phyloP scores from a whole-genome alignment of 2,113 vertebrate genomes.

The Campylomormyrus tamandua region DNA sequence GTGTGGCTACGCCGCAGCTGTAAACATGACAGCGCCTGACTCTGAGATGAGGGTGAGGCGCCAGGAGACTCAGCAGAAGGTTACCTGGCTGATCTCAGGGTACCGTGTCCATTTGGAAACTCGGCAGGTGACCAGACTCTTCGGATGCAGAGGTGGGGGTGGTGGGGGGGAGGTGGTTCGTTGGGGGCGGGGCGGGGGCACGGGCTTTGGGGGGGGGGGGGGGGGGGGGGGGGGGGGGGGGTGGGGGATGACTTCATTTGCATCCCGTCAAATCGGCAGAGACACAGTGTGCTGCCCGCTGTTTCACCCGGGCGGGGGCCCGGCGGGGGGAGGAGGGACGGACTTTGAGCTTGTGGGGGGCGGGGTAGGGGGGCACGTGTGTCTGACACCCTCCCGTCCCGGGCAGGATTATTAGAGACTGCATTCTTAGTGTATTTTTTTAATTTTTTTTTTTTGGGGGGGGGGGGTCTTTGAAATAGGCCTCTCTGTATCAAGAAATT shows the following conservation, averaged over 20 bases:
- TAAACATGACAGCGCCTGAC: background rate
- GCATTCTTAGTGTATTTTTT: background rate
- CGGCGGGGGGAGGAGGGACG: background rate
- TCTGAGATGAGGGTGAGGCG: background rate
- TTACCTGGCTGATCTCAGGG: background rate
- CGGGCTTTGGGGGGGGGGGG: no score
- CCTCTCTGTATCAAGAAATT: background rate
- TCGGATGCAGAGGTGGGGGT: background rate
- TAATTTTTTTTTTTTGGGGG: background rate
- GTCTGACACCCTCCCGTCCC: background rate
- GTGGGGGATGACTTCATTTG: constrained; percentile 20
- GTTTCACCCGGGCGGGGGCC: background rate
- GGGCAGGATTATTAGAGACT: background rate
- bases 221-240: background rate
- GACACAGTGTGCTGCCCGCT: constrained; percentile 11
- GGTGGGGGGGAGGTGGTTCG: background rate
- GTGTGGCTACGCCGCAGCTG: background rate
- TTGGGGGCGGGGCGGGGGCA: background rate
- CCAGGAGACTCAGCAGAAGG: constrained; percentile 19
- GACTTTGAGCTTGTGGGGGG: background rate
- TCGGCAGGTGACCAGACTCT: constrained; percentile 27
- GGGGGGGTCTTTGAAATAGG: background rate
- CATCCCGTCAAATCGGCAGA: constrained; percentile 21
- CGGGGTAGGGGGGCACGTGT: background rate
- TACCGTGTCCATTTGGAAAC: constrained; percentile 21